Percentiles rank a stretch among this genome's conserved stretches.
These are phyloP conservation scores for Chaenocephalus aceratus DNA, from an alignment of 2,113 vertebrate species.

Conservation along the genomic window DNA sequence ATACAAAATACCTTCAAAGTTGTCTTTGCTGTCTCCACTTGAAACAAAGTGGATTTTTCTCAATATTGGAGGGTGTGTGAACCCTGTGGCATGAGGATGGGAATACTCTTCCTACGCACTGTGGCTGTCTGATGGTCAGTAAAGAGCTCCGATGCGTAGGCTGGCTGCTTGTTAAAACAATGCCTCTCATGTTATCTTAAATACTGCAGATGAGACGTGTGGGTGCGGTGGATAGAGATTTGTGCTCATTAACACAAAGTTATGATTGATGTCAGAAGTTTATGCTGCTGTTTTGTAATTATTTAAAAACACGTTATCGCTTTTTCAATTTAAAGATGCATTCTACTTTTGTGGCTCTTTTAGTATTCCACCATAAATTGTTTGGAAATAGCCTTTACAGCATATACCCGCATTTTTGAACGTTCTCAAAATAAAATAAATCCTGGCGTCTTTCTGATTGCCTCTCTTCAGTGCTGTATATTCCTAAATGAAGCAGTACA, in stretches of 20 bases:
- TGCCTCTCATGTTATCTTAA: neutral
- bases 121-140: neutral
- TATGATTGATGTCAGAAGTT: neutral
- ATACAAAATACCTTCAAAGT: neutral
- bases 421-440: slow-evolving; percentile 35
- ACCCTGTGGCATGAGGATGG: neutral
- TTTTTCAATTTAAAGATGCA: neutral
- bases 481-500: slow-evolving; percentile 41
- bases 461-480: slow-evolving; percentile 39
- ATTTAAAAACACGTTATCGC: neutral
- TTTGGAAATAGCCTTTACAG: slow-evolving; percentile 16
- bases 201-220: neutral
- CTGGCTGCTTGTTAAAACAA: neutral
- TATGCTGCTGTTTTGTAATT: neutral
- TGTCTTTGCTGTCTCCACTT: neutral
- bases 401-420: slow-evolving; percentile 24
- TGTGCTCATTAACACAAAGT: neutral
- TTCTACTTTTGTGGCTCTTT: neutral
- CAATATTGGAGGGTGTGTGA: neutral
- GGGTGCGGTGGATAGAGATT: no score
- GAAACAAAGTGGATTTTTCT: neutral
- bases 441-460: slow-evolving; percentile 34
- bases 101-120: neutral
- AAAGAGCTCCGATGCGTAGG: neutral
- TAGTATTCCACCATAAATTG: slow-evolving; percentile 1